Evolutionary conservation across 2,113 vertebrate genomes (phyloP).

Genomic region (Nymphicus hollandicus): DNA sequence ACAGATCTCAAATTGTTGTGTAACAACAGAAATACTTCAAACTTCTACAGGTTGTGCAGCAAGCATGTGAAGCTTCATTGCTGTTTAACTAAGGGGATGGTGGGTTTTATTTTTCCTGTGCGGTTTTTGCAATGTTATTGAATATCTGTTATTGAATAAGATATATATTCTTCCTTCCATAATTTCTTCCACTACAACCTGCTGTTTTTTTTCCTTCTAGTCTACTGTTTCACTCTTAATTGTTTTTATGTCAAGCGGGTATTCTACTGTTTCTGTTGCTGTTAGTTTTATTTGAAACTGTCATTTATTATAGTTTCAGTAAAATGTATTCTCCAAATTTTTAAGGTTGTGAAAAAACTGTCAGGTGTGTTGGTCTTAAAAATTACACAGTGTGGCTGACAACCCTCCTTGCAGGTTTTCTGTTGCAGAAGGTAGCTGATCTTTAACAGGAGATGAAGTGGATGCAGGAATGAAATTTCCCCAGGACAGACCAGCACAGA

Average conservation of each 20-base stretch:
- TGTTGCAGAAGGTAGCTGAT: neutral
- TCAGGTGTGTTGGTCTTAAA: neutral
- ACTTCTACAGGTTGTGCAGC: neutral
- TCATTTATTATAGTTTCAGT: neutral
- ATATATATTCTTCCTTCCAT: neutral
- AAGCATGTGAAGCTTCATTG: neutral
- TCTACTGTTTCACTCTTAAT: neutral
- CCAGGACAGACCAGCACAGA: neutral
- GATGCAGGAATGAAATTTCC: constrained; percentile 43
- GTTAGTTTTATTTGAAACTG: neutral
- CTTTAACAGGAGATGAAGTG: neutral
- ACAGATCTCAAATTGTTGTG: neutral
- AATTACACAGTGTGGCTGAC: neutral
- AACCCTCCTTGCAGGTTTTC: neutral
- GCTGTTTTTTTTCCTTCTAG: neutral
- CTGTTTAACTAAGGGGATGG: neutral
- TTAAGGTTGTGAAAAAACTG: neutral
- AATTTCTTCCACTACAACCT: neutral
- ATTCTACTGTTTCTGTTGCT: neutral
- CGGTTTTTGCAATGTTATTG: neutral
- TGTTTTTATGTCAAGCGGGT: neutral
- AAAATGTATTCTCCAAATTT: neutral
- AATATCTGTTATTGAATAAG: neutral
- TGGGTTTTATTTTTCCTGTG: accelerated
- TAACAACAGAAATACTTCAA: neutral